Base-by-base conservation (phyloP, 2,113 vertebrate genomes). In the Myotis yumanensis region DNA sequence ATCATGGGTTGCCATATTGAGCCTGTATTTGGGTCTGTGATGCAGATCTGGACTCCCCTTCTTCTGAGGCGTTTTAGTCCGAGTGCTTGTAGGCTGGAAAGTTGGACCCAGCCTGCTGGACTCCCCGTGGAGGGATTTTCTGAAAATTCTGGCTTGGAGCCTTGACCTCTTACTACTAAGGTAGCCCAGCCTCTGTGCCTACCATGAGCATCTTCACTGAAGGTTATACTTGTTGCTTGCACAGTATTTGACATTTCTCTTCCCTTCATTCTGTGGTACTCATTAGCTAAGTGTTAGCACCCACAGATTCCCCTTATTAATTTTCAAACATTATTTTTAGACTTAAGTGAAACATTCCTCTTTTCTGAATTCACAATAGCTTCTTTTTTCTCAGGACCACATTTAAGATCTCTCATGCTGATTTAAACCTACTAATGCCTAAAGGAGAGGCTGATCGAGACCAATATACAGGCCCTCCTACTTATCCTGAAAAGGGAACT, bases 321-420 rank as follows among this genome's bases (percentile, higher is more conserved):
- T 86, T 95, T 89, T 89, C 77, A 92, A 77, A 37, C 32, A 68
- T 90, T 95, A 73, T 92, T 89, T 57, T 40, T 25, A 95, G 75
- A 30, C 64, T 51, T 66, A 68, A 81, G 66, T 80, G 37, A 95
- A 93, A 89, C 46, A 84, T 72, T 90, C 77, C 79, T 95, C n/a
- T 93, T 87, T 79, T 71, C 92, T 92, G 88, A 95, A 86, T 35
- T 96, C 91, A 89, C 69, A 95, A 84, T 83, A 80, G 71, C 71
- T 89, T 93, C 62, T 86, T 95, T 95, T 96, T 52, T 35, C 86
- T 87, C 43, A 90, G 22, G 66, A 46, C 23, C 23, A 9, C 43
- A 85, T 82, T 93, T 83, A 93, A 95, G 75, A 94, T 92, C 40
- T 93, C 85, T 87, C 46, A 86, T 35, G 35, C 43, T 62, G 79